These are phyloP conservation scores for Oncopodura yosiiana DNA, from an alignment of 1,140 invertebrate genomes.

Conservation along the genomic window DNA sequence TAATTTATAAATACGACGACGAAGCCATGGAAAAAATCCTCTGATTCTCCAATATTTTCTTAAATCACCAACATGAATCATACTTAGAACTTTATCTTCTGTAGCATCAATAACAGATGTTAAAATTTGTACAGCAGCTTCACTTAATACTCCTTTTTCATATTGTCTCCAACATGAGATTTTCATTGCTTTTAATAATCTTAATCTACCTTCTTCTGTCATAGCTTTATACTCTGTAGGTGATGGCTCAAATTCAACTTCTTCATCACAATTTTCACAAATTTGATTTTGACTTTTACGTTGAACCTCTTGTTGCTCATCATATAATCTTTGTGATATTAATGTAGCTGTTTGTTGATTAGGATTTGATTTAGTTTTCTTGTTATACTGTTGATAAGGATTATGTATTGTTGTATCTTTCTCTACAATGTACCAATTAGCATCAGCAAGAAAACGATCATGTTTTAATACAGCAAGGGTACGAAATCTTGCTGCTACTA, in stretches of 20 bases:
- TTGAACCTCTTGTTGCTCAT: neutral
- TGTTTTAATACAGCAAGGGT: slow-evolving; percentile 20
- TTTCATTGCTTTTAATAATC: slow-evolving; percentile 28
- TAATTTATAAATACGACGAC: no score
- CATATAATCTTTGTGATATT: neutral
- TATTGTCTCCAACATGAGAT: slow-evolving; percentile 36
- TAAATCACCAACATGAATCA: slow-evolving; percentile 18
- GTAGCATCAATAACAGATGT: neutral
- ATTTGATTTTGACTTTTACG: no score
- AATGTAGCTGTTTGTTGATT: neutral
- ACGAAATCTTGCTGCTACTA: slow-evolving; percentile 10
- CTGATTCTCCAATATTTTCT: slow-evolving; percentile 8
- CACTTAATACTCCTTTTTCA: slow-evolving; percentile 34
- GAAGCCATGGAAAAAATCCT: slow-evolving; percentile 11
- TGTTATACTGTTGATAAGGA: no score
- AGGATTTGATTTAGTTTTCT: no score
- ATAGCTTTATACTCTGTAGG: neutral
- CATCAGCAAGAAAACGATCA: slow-evolving; percentile 31
- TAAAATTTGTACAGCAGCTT: slow-evolving; percentile 16
- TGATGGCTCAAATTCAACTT: neutral
- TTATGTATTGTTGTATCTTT: slow-evolving; percentile 8
- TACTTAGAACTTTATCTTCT: slow-evolving; percentile 3
- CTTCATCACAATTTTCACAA: neutral
- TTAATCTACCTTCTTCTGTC: slow-evolving; percentile 26
- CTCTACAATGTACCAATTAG: slow-evolving; percentile 31